Percentiles rank a stretch among this genome's conserved stretches.
Conservation (phyloP, 1,140 invertebrate genomes). For the Reticulitermes speratus region DNA sequence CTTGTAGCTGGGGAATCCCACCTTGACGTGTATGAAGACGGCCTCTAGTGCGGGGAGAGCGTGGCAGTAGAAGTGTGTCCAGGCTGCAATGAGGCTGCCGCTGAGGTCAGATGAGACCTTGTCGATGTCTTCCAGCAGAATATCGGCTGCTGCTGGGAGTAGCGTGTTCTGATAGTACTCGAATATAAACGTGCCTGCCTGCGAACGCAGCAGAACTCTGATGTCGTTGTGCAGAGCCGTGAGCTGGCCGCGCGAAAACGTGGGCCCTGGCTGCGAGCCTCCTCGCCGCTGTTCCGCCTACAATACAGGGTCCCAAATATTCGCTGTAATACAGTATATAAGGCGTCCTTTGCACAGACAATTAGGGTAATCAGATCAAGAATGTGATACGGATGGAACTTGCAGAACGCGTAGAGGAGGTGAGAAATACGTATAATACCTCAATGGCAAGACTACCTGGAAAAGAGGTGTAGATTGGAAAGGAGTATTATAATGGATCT, state of each 20-base stretch:
- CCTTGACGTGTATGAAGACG: constrained; percentile 32
- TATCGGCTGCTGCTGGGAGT: not conserved
- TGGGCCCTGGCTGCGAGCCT: not conserved
- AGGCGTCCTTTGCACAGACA: too few relatives aligned
- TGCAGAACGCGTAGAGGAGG: too few relatives aligned
- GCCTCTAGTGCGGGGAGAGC: constrained; percentile 27
- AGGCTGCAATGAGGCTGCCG: constrained; percentile 5
- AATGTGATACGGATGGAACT: too few relatives aligned
- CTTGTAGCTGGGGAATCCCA: not conserved
- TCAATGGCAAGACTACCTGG: too few relatives aligned
- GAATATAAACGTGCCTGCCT: constrained; percentile 33
- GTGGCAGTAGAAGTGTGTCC: constrained; percentile 33
- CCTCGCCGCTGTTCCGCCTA: not conserved
- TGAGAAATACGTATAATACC: too few relatives aligned
- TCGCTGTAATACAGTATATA: too few relatives aligned
- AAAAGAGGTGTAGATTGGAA: too few relatives aligned
- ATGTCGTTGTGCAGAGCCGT: constrained; percentile 26
- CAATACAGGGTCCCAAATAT: not conserved
- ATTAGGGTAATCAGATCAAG: too few relatives aligned
- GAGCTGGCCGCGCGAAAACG: not conserved
- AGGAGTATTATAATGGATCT: too few relatives aligned
- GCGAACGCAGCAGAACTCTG: constrained; percentile 17
- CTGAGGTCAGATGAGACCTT: not conserved
- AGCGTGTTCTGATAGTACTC: constrained; percentile 32
- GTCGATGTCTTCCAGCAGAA: constrained; percentile 6